These are phyloP conservation scores for Murina feae DNA, from an alignment of 2,113 vertebrate genomes.

Conservation along the genomic window DNA sequence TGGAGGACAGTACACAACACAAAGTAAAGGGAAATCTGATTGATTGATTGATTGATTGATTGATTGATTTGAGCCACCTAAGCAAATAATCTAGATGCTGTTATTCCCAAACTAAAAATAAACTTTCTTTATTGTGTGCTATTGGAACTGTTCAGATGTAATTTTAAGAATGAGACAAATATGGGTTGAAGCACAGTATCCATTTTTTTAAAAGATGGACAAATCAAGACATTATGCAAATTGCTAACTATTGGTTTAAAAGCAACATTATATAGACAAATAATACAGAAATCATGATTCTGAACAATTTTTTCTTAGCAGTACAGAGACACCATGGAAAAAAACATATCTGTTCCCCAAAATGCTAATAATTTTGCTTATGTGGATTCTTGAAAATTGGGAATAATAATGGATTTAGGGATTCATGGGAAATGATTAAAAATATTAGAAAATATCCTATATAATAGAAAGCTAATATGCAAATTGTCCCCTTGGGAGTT, in stretches of 20 bases:
- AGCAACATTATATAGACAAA: not conserved
- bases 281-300: not conserved
- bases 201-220: not conserved
- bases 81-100: not conserved
- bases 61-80: not conserved
- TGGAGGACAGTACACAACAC: not conserved
- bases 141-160: not conserved
- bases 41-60: not conserved
- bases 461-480: too few relatives aligned
- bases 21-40: not conserved
- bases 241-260: not conserved
- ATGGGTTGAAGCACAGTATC: not conserved
- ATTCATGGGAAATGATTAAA: not conserved
- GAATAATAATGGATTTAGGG: not conserved
- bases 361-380: not conserved
- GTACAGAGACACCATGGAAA: not conserved
- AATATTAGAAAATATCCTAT: not conserved
- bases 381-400: not conserved
- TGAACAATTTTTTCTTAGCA: not conserved
- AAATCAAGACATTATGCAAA: not conserved
- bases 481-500: too few relatives aligned
- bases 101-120: not conserved
- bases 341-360: not conserved
- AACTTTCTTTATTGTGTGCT: not conserved
- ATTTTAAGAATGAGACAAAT: not conserved